Evolutionary conservation across 2,797 vertebrate genomes (phyloP).

Genomic region (Lagocephalus sceleratus): DNA sequence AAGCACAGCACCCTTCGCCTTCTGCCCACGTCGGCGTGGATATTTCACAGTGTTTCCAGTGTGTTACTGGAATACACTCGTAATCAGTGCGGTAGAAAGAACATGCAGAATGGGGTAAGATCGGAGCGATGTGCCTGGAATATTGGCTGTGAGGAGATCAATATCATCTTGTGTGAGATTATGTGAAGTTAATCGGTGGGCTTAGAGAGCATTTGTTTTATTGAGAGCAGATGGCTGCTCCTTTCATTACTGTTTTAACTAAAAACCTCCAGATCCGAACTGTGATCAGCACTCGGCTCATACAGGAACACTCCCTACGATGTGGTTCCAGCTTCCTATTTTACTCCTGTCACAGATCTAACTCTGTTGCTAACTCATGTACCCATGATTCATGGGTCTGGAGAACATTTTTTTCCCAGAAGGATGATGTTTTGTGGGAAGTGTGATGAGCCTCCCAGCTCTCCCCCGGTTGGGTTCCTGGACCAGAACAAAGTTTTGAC

Average conservation of each 20-base stretch:
- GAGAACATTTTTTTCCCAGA: not conserved
- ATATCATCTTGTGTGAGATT: constrained; percentile 39
- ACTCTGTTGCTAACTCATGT: no score
- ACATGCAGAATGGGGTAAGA: not conserved
- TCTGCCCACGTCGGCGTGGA: not conserved
- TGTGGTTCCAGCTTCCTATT: no score
- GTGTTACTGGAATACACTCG: no score
- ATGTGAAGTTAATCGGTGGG: constrained; percentile 30
- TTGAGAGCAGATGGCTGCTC: constrained; percentile 10
- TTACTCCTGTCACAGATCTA: no score
- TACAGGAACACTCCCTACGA: no score
- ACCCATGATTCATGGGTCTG: no score
- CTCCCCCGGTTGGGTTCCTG: no score
- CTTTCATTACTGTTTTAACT: constrained; percentile 7
- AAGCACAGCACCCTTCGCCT: not conserved
- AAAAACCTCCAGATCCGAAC: constrained; percentile 11
- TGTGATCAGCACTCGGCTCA: not conserved
- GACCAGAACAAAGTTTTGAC: no score
- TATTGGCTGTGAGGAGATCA: constrained; percentile 25
- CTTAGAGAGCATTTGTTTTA: constrained; percentile 25
- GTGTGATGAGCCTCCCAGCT: no score
- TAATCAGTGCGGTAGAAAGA: not conserved
- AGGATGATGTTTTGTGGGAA: not conserved
- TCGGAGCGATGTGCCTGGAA: constrained; percentile 8
- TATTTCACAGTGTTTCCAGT: no score